Evolutionary conservation across 2,888 invertebrate species (phyloP).

Genomic region (Hypolimnas misippus): DNA sequence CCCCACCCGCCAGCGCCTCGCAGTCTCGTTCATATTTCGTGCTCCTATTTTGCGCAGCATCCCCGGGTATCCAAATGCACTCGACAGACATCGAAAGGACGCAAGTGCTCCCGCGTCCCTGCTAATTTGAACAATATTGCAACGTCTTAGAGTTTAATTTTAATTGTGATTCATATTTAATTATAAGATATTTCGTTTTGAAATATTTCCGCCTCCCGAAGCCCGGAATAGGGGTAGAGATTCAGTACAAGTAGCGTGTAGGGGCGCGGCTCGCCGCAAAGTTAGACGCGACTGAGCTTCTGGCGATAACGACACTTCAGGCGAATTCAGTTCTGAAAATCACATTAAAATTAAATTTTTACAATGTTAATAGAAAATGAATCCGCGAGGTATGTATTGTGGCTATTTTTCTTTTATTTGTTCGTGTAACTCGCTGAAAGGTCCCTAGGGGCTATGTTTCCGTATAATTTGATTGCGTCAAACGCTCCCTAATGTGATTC

Average conservation of each 20-base stretch:
- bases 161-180: constrained; percentile 11
- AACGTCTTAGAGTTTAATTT: constrained; percentile 45
- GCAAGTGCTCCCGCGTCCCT: constrained; percentile 46
- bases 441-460: constrained; percentile 46
- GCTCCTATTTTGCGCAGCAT: constrained; percentile 85
- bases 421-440: constrained; percentile 35
- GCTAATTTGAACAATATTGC: constrained; percentile 49
- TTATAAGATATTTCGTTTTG: constrained; percentile 53
- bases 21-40: constrained; percentile 85
- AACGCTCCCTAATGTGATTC: constrained; percentile 67
- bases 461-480: constrained; percentile 68
- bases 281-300: constrained; percentile 82
- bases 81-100: constrained; percentile 76
- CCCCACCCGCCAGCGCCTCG: constrained; percentile 80
- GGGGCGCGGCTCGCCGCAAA: constrained; percentile 84
- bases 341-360: constrained; percentile 49
- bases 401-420: constrained; percentile 31
- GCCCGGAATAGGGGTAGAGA: constrained; percentile 83
- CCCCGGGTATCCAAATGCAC: constrained; percentile 81
- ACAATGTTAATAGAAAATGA: constrained; percentile 27
- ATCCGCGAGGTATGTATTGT: constrained; percentile 59
- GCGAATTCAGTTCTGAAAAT: constrained; percentile 53
- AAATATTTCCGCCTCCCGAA: constrained; percentile 66
- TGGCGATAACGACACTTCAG: constrained; percentile 73
- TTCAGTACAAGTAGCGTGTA: constrained; percentile 83